phyloP scores from a whole-genome alignment of 2,113 vertebrate genomes.

The Plectropomus leopardus region DNA sequence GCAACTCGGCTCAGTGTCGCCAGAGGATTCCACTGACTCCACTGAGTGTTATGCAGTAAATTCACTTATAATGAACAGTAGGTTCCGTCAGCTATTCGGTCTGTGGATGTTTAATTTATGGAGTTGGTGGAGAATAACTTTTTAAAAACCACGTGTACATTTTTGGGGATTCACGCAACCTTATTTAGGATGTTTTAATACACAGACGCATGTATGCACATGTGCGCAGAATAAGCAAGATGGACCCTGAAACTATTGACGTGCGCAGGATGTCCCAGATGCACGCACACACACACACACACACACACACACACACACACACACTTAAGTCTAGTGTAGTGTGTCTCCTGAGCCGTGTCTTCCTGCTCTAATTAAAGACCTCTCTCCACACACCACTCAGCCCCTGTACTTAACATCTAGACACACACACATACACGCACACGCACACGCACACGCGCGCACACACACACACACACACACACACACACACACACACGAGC shows the following conservation, averaged over 20 bases:
- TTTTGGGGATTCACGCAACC: constrained; percentile 2
- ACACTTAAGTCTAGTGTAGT: constrained; percentile 64
- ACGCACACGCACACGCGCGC: constrained; percentile 35
- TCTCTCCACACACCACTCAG: constrained; percentile 58
- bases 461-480: constrained; percentile 27
- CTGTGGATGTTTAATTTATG: neutral
- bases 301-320: constrained; percentile 24
- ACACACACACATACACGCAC: constrained; percentile 33
- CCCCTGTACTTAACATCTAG: constrained; percentile 83
- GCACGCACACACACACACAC: neutral
- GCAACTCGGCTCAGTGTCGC: constrained; percentile 19
- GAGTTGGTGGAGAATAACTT: neutral
- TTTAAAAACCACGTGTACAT: neutral
- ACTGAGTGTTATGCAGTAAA: constrained; percentile 33
- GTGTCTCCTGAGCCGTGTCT: constrained; percentile 76
- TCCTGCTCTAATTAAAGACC: constrained; percentile 87
- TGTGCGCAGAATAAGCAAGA: neutral
- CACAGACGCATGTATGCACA: neutral
- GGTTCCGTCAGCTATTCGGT: constrained; percentile 17
- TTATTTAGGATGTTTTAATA: constrained; percentile 7
- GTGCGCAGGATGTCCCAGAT: constrained; percentile 48
- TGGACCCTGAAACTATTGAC: constrained; percentile 32
- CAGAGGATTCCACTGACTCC: constrained; percentile 42
- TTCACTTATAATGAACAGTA: constrained; percentile 18
- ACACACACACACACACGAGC: constrained; percentile 28